A percentile compares a stretch with the other conserved stretches of the same genome.
Conservation (phyloP, 2,888 invertebrate species). For the Hermaeophaga mercurialis region DNA sequence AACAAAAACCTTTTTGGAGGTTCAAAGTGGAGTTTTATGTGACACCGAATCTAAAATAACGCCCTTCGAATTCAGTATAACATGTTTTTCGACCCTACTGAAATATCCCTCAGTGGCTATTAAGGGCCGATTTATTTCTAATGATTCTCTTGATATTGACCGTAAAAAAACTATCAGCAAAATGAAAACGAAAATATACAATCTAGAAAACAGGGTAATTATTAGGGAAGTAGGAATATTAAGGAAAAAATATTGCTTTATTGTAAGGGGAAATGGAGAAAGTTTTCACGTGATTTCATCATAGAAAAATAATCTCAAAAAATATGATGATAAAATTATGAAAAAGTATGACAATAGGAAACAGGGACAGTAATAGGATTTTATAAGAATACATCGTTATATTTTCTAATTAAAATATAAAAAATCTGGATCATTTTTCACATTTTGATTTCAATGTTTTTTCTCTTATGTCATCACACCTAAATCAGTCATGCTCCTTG, state of each 20-base stretch:
- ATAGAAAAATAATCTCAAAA: too few species aligned
- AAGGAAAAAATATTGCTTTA: background rate
- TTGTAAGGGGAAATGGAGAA: background rate
- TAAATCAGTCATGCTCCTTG: too few species aligned
- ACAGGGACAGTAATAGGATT: too few species aligned
- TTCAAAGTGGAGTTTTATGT: conserved; percentile 10
- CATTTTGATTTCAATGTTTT: too few species aligned
- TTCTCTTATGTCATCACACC: too few species aligned
- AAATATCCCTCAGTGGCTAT: conserved; percentile 3
- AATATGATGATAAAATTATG: too few species aligned
- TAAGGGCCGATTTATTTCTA: conserved; percentile 9
- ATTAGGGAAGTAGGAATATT: background rate
- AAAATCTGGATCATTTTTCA: too few species aligned
- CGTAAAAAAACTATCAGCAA: background rate
- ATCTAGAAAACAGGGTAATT: background rate
- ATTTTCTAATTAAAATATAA: too few species aligned
- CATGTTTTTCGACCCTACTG: conserved; percentile 7
- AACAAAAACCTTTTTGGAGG: conserved; percentile 13
- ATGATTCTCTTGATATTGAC: background rate
- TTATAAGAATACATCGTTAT: too few species aligned
- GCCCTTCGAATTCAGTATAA: conserved; percentile 3
- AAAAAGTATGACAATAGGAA: too few species aligned
- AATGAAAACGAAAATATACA: background rate
- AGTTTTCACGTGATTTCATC: background rate
- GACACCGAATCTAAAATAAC: conserved; percentile 10